Conservation (phyloP, 2,888 invertebrate species). For the Synergus itoensis region DNA sequence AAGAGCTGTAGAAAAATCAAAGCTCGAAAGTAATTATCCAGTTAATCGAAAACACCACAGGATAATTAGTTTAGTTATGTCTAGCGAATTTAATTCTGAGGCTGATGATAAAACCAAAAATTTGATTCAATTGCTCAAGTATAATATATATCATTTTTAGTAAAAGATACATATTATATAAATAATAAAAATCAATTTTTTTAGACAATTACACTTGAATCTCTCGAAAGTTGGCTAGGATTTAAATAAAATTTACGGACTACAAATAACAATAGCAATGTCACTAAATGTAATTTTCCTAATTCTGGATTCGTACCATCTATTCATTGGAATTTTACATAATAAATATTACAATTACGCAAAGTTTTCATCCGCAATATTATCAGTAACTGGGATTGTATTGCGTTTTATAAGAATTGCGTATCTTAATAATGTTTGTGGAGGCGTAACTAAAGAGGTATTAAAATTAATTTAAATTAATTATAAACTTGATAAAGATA, state of each 20-base stretch:
- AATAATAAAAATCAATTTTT: not conserved
- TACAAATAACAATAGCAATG: not conserved
- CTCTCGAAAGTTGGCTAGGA: not conserved
- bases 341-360: not conserved
- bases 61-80: not conserved
- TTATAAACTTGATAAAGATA: not conserved
- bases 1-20: not conserved
- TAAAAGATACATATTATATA: too few species aligned
- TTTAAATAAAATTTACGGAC: not conserved
- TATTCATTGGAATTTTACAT: not conserved
- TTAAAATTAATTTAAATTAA: not conserved
- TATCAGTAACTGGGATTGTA: not conserved
- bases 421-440: not conserved
- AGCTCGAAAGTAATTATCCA: not conserved
- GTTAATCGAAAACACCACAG: not conserved
- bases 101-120: not conserved
- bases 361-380: not conserved
- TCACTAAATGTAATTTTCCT: not conserved
- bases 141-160: not conserved
- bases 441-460: not conserved
- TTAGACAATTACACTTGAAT: not conserved
- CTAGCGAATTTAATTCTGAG: not conserved
- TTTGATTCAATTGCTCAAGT: not conserved
- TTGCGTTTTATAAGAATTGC: not conserved
- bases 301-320: not conserved